Base-by-base conservation (phyloP, 2,888 invertebrate genomes). In the Drosophila paracracens region DNA sequence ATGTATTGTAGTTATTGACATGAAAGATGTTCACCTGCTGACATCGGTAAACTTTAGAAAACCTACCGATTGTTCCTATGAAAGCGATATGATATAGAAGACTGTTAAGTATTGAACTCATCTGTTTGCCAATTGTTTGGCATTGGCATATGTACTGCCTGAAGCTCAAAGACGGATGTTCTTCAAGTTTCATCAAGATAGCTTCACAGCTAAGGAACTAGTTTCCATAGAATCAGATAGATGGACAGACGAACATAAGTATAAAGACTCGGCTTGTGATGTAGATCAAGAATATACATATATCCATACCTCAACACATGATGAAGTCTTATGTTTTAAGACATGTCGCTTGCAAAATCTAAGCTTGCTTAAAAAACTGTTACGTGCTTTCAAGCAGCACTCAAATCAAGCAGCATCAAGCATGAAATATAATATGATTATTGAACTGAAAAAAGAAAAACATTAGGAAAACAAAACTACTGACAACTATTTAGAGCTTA, bases 401-500 rank as follows among this genome's bases (percentile, higher is more conserved):
- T 43, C 43, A 21, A 43, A 43, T 43, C 11, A 46, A 21, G 16
- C 21, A 16, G 21, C 46, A 21, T 25, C 16, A 25, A 16, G 16
- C 13, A 4, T 25, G 46, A 46, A 25, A 16, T 46, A 16, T 21
- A 46, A 25, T 46, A 46, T 46, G 21, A 46, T 25, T 46, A 46
- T 46, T 46, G 21, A 46, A 16, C 46, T 46, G 16, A 46, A 25
- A 46, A 46, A 46, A 13, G 8, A 13, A 4, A 25, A 46, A 25
- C 21, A 16, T 8, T 8, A 4, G 21, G 21, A 21, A 25, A 16
- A 4, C 21, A 25, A 16, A 46, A 46, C 46, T 25, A 46, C 46
- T 46, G 46, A 33, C 21, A 52, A 21, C 52, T 52, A 31, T 31
- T 52, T 16, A n/a, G 29, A n/a, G 31, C 31, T 52, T n/a, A 33